These are phyloP conservation scores for Phalacrocorax brasilianus DNA, from an alignment of 2,113 vertebrate genomes.

Conservation along the genomic window DNA sequence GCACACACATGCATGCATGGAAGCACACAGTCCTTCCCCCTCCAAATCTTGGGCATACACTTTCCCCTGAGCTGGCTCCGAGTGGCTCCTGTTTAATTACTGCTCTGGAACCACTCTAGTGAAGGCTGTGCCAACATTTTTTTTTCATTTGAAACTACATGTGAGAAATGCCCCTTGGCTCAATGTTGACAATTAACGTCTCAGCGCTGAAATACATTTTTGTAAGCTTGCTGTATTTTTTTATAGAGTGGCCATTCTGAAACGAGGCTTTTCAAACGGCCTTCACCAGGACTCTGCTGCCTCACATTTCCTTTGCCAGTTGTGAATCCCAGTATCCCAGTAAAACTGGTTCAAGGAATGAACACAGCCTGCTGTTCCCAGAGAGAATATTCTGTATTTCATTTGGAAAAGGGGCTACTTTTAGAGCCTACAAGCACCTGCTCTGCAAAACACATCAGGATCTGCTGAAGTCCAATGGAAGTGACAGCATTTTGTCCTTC, in stretches of 20 bases:
- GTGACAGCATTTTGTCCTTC: background rate
- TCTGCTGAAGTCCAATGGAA: background rate
- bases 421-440: background rate
- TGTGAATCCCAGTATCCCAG: background rate
- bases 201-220: background rate
- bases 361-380: background rate
- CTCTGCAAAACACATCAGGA: background rate
- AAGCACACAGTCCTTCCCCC: background rate
- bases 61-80: rapidly evolving
- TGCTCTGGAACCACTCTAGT: background rate
- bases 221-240: background rate
- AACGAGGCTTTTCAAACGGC: background rate
- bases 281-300: background rate
- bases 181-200: background rate
- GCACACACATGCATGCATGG: background rate
- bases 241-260: background rate
- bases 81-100: conserved; percentile 40
- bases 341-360: background rate
- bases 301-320: background rate
- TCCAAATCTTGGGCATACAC: rapidly evolving
- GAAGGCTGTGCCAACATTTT: background rate
- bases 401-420: background rate
- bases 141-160: background rate
- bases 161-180: conserved; percentile 34
- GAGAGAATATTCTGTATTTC: background rate